Conservation (phyloP, 2,888 invertebrate genomes). For the Hofmannophila pseudospretella region DNA sequence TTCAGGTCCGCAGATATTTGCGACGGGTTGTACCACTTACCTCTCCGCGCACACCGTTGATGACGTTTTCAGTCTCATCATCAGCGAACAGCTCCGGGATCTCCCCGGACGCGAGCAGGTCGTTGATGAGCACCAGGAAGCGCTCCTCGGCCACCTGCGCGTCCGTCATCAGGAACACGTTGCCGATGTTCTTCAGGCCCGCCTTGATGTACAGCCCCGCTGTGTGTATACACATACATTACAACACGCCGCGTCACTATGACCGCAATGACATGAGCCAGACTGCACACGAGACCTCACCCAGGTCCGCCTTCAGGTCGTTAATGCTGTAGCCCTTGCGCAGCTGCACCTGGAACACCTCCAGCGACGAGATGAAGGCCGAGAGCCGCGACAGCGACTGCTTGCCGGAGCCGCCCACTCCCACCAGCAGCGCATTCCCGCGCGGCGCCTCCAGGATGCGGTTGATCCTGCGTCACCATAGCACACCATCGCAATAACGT, state of each 20-base stretch:
- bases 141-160: conserved; percentile 94
- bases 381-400: conserved; percentile 93
- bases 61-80: conserved; percentile 93
- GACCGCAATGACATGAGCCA: too few species aligned
- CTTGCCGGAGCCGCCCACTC: conserved; percentile 97
- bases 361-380: conserved; percentile 92
- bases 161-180: conserved; percentile 95
- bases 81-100: conserved; percentile 93
- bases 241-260: not conserved
- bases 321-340: conserved; percentile 90
- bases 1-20: too few species aligned
- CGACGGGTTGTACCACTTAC: too few species aligned
- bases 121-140: conserved; percentile 94
- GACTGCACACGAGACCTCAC: too few species aligned
- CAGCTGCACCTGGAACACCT: conserved; percentile 96
- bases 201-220: conserved; percentile 90
- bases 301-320: conserved; percentile 86
- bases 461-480: conserved; percentile 81
- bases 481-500: too few species aligned
- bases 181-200: conserved; percentile 90
- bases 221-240: conserved; percentile 42
- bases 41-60: conserved; percentile 85
- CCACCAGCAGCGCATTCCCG: conserved; percentile 94
- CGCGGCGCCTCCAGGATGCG: conserved; percentile 94
- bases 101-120: conserved; percentile 95